phyloP scores from a whole-genome alignment of 2,797 vertebrate genomes.

The Coracias cyanogaster region DNA sequence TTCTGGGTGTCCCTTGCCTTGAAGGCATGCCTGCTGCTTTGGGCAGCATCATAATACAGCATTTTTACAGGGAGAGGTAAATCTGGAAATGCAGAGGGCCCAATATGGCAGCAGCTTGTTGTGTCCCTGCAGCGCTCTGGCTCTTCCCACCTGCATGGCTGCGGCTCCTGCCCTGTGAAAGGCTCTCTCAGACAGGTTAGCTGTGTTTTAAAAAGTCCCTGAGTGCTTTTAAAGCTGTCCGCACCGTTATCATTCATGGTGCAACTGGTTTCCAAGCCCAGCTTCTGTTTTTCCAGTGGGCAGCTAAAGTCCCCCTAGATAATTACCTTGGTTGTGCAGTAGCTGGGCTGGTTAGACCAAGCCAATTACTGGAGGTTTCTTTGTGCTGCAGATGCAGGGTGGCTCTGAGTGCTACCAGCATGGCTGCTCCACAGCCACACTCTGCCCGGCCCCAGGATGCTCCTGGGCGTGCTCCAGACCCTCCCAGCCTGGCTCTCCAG shows the following conservation, averaged over 20 bases:
- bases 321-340: constrained; percentile 4
- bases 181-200: neutral
- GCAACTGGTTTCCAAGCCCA: constrained; percentile 39
- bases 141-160: neutral
- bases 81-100: neutral
- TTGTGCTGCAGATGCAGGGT: neutral
- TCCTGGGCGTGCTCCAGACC: neutral
- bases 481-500: neutral
- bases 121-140: neutral
- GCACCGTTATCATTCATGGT: constrained; percentile 61
- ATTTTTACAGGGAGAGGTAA: neutral
- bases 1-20: neutral
- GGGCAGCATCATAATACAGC: neutral
- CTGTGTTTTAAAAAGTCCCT: constrained; percentile 37
- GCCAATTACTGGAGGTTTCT: neutral
- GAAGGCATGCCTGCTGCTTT: neutral
- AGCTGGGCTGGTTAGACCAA: neutral
- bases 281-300: constrained; percentile 62
- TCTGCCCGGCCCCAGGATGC: neutral
- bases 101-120: neutral
- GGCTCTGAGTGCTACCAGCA: neutral
- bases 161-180: neutral
- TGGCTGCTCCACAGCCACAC: fast-evolving
- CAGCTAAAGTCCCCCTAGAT: constrained; percentile 8
- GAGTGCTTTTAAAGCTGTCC: constrained; percentile 66